Percentiles rank a stretch among this genome's conserved stretches.
Evolutionary conservation across 2,797 vertebrate genomes (phyloP).

Genomic region (Thalassophryne amazonica): DNA sequence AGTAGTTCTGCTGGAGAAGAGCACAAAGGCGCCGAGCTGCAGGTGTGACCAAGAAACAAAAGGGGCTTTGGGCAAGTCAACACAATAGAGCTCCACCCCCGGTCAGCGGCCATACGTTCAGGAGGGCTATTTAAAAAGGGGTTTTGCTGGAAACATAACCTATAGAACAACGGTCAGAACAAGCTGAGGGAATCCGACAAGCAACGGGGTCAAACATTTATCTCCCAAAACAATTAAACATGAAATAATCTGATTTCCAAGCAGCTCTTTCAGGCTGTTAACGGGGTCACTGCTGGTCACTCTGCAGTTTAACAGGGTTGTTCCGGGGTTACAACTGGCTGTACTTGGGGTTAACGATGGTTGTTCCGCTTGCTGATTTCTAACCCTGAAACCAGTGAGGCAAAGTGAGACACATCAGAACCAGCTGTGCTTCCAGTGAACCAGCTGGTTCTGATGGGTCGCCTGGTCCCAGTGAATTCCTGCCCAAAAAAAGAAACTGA

Average conservation of each 20-base stretch:
- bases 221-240: conserved; percentile 1
- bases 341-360: conserved; percentile 60
- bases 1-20: conserved; percentile 57
- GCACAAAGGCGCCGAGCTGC: conserved; percentile 64
- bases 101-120: conserved; percentile 52
- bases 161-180: conserved; percentile 9
- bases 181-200: conserved; percentile 27
- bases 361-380: conserved; percentile 60
- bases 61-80: conserved; percentile 61
- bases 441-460: conserved; percentile 36
- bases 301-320: conserved; percentile 46
- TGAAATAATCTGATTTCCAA: conserved; percentile 10
- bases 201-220: conserved; percentile 37
- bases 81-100: conserved; percentile 77
- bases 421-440: conserved; percentile 86
- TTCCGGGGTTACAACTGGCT: conserved; percentile 57
- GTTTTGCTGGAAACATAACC: conserved; percentile 15
- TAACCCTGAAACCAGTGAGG: conserved; percentile 82
- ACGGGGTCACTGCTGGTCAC: conserved; percentile 32
- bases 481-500: too few species aligned
- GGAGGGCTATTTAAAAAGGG: conserved; percentile 57
- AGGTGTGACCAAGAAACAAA: conserved; percentile 76
- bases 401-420: conserved; percentile 78
- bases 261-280: conserved; percentile 25
- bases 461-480: conserved; percentile 45